A percentile compares a stretch with the other conserved stretches of the same genome.
phyloP scores from a whole-genome alignment of 2,113 vertebrate species.

The Regulus satrapa region DNA sequence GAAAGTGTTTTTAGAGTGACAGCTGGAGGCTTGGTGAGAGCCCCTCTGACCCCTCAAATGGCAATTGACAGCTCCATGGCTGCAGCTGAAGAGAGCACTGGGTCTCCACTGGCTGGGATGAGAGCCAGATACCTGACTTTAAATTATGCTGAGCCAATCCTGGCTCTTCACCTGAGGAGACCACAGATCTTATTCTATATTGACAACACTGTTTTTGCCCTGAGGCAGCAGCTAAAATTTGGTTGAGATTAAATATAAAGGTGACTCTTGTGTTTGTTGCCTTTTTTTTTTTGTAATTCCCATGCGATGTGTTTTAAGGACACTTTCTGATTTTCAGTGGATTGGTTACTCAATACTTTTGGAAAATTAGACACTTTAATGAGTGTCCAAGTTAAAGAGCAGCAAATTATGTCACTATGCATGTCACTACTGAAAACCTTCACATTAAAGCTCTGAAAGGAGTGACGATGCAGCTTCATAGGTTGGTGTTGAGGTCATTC shows the following conservation, averaged over 20 bases:
- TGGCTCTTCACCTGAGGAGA: neutral
- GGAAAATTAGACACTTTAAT: neutral
- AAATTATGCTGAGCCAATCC: neutral
- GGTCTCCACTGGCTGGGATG: neutral
- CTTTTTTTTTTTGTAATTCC: neutral
- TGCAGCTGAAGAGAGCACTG: neutral
- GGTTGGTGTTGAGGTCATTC: neutral
- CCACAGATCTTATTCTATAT: neutral
- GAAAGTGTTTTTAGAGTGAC: neutral
- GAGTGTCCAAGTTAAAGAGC: neutral
- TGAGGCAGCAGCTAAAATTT: neutral
- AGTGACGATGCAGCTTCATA: neutral
- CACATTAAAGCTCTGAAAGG: neutral
- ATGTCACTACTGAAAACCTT: neutral
- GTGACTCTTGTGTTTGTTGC: neutral
- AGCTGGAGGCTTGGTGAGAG: neutral
- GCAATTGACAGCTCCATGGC: neutral
- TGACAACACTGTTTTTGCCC: neutral
- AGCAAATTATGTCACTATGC: neutral
- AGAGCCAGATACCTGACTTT: neutral
- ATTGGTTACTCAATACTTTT: neutral
- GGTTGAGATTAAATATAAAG: neutral
- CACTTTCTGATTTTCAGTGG: neutral
- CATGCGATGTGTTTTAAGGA: neutral
- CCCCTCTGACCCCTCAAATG: neutral